Base-by-base conservation (phyloP, 2,888 invertebrate genomes). In the Hypomecis atomaria region DNA sequence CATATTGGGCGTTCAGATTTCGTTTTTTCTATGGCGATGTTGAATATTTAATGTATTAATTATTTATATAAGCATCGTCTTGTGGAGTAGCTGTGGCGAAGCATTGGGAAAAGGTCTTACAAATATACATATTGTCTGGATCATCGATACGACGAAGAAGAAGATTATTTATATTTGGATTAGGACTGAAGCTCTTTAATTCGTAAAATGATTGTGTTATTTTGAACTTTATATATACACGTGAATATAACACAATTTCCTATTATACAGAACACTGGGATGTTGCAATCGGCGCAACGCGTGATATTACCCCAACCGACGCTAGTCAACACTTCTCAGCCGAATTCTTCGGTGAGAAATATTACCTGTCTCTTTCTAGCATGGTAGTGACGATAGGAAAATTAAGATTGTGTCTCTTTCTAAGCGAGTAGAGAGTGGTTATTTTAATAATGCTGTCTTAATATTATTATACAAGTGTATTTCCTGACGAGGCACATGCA, bases 251-350 rank as follows among this genome's bases (percentile, higher is more conserved):
- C 54, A 59, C 13, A 23, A 53, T 65, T 68, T 59, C 58, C 63
- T 55, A 61, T 45, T 54, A 49, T 34, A 67, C 90, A 92, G 92
- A 92, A 92, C 71, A 82, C 90, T 43, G 92, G 90, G 67, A 90
- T 93, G 83, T 90, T 93, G 76, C 92, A 93, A 77, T 86, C 90
- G 50, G 81, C 88, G 47, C 92, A 92, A 82, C 87, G 91, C 70
- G 89, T 93, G 82, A 88, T 91, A 65, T 88, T 89, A 63, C 87
- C 86, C 67, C 90, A 91, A 74, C 89, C 90, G 53, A 82, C 89
- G 58, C 78, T 92, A 67, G 89, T 91, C 76, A 90, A 85, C 86
- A 84, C 89, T 1, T 83, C 91, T 62, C 90, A 92, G 73, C 84
- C 89, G 65, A 87, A 42, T 5, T 62, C 56, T 42, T 63, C 67